Evolutionary conservation across 2,113 vertebrate genomes (phyloP).

Genomic region (Aspidoscelis tigris): DNA sequence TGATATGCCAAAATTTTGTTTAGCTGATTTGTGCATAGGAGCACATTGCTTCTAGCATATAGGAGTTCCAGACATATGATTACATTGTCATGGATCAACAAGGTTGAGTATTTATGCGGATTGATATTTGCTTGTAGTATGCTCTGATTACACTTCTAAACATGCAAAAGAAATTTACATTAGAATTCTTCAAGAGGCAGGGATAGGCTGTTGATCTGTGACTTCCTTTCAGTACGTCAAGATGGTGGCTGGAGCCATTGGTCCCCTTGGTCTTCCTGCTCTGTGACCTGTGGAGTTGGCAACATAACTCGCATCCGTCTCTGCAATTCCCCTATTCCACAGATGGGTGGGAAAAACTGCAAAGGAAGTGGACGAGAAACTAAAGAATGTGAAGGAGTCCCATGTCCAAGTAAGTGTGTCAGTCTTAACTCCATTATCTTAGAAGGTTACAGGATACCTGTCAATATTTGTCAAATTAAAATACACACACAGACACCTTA

Average conservation of each 20-base stretch:
- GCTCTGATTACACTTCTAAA: background rate
- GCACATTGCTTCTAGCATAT: background rate
- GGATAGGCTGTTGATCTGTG: background rate
- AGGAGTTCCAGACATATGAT: background rate
- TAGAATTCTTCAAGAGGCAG: background rate
- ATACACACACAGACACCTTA: background rate
- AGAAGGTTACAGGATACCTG: background rate
- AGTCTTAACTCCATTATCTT: background rate
- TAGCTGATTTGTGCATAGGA: background rate
- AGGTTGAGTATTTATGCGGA: background rate
- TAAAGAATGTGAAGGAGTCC: conserved; percentile 84
- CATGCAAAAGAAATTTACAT: background rate
- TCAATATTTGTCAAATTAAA: background rate
- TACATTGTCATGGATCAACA: background rate
- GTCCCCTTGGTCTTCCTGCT: conserved; percentile 97
- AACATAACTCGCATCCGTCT: conserved; percentile 95
- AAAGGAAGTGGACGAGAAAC: conserved; percentile 92
- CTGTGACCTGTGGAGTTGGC: conserved; percentile 90
- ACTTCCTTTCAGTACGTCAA: conserved; percentile 83
- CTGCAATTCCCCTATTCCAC: conserved; percentile 94
- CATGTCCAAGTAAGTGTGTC: conserved; percentile 86
- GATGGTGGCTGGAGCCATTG: conserved; percentile 97
- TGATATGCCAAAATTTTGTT: background rate
- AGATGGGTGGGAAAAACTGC: conserved; percentile 91
- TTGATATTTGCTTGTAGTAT: too few species aligned